phyloP scores from a whole-genome alignment of 1,140 invertebrate genomes.

The Solenopsis invicta region DNA sequence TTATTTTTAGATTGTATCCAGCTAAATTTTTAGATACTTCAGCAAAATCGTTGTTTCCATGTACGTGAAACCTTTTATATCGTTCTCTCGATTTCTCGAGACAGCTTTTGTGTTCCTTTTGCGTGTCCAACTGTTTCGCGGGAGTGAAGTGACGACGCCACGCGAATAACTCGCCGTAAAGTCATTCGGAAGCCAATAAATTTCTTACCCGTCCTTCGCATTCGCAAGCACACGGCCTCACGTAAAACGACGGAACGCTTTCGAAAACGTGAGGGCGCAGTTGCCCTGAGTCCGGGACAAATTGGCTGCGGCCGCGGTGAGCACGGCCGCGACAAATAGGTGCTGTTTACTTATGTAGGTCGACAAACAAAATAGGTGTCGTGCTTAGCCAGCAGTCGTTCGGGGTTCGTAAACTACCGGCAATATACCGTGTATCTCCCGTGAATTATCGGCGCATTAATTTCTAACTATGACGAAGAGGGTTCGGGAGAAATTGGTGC shows the following conservation, averaged over 20 bases:
- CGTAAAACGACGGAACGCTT: constrained; percentile 41
- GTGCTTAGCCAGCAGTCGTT: constrained; percentile 59
- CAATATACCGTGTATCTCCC: constrained; percentile 15
- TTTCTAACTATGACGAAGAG: neutral
- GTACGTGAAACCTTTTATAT: neutral
- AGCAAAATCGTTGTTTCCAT: too few species aligned
- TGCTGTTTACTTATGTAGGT: constrained; percentile 69
- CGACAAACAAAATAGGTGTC: constrained; percentile 73
- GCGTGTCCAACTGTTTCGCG: constrained; percentile 30
- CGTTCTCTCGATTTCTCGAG: neutral
- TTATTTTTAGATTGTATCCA: too few species aligned
- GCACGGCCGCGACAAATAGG: constrained; percentile 65
- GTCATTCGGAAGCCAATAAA: constrained; percentile 52
- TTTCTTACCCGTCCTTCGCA: constrained; percentile 21
- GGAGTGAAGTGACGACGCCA: neutral
- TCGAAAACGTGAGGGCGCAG: constrained; percentile 42
- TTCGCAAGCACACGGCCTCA: constrained; percentile 7
- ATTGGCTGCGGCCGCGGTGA: constrained; percentile 66
- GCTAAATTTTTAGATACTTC: too few species aligned
- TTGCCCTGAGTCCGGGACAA: constrained; percentile 40
- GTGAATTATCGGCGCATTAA: constrained; percentile 19
- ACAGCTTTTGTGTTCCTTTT: neutral
- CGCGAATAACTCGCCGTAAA: constrained; percentile 49
- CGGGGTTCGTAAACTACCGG: neutral
- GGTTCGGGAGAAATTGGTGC: neutral